Conservation (phyloP, 2,797 vertebrate species). For the Acipenser transmontanus region DNA sequence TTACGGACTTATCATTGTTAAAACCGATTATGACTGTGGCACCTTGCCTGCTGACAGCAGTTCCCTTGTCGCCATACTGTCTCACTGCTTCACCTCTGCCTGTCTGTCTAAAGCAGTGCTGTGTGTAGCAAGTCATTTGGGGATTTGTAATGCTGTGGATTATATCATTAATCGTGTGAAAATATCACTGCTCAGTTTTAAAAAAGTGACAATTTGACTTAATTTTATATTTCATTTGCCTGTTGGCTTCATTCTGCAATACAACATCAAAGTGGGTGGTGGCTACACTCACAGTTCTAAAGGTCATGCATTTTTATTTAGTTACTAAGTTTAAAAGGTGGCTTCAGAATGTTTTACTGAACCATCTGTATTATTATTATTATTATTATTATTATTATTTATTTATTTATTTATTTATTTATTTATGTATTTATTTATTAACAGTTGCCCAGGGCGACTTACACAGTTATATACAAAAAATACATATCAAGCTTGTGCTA, state of each 20-base stretch:
- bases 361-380: too few relatives aligned
- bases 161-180: neutral
- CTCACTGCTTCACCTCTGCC: slow-evolving; percentile 2
- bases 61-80: neutral
- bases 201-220: neutral
- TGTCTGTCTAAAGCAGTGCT: slow-evolving; percentile 6
- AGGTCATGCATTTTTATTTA: too few relatives aligned
- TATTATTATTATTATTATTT: neutral
- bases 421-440: too few relatives aligned
- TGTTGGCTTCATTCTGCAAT: neutral
- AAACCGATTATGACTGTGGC: too few relatives aligned
- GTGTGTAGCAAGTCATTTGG: neutral
- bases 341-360: too few relatives aligned
- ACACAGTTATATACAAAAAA: too few relatives aligned
- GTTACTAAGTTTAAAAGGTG: too few relatives aligned
- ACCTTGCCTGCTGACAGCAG: neutral
- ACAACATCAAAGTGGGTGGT: neutral
- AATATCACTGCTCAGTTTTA: neutral
- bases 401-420: too few relatives aligned
- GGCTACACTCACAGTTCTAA: too few relatives aligned
- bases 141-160: neutral
- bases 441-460: too few relatives aligned
- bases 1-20: too few relatives aligned
- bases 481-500: too few relatives aligned
- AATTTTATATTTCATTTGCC: slow-evolving; percentile 5